Percentiles rank a stretch among this genome's conserved stretches.
phyloP scores from a whole-genome alignment of 2,113 vertebrate species.

The Danio rerio region GRCz12tu NC_133194.1:49979001-49979500 shows the following conservation, averaged over 20 bases:
- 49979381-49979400: constrained; percentile 44
- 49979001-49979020: no score
- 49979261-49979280: constrained; percentile 46
- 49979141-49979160: not conserved
- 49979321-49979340: constrained; percentile 47
- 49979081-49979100: no score
- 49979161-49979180: not conserved
- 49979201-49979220: not conserved
- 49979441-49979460: not conserved
- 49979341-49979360: constrained; percentile 25
- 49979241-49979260: constrained; percentile 25
- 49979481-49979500: no score
- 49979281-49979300: constrained; percentile 43
- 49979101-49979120: no score
- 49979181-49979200: not conserved
- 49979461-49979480: not conserved
- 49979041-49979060: no score
- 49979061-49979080: no score
- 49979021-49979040: no score
- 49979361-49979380: constrained; percentile 57
- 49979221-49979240: constrained; percentile 22
- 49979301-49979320: constrained; percentile 48
- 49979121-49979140: not conserved
- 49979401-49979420: constrained; percentile 39
- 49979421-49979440: constrained; percentile 24